phyloP scores from a whole-genome alignment of 1,140 invertebrate species.

The Caenorhabditis latens region DNA sequence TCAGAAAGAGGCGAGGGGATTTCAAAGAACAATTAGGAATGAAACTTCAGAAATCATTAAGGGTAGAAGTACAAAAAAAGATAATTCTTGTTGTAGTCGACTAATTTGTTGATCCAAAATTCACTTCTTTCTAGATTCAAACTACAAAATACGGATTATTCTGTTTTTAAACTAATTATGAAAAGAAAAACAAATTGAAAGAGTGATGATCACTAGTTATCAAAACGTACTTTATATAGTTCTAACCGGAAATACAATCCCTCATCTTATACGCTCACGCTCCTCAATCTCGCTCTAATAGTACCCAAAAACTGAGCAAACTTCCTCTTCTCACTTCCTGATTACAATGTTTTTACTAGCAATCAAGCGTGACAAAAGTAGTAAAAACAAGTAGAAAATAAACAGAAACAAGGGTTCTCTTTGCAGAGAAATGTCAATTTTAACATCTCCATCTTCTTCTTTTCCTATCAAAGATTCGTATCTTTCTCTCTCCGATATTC shows the following conservation, averaged over 20 bases:
- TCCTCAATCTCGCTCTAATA: background rate
- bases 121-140: no score
- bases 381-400: background rate
- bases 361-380: constrained; percentile 1
- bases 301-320: constrained; percentile 23
- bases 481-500: background rate
- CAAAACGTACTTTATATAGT: no score
- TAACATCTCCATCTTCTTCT: constrained; percentile 41
- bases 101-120: no score
- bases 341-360: constrained; percentile 34
- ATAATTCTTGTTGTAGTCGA: no score
- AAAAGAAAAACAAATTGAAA: no score
- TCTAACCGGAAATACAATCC: no score
- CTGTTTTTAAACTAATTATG: no score
- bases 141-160: no score
- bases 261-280: no score
- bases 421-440: background rate
- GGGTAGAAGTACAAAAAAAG: no score
- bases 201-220: no score
- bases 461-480: constrained; percentile 25
- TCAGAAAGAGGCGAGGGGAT: background rate
- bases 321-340: constrained; percentile 28
- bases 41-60: no score
- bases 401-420: background rate
- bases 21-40: background rate